Evolutionary conservation across 2,113 vertebrate genomes (phyloP).

Genomic region (Pteronura brasiliensis): DNA sequence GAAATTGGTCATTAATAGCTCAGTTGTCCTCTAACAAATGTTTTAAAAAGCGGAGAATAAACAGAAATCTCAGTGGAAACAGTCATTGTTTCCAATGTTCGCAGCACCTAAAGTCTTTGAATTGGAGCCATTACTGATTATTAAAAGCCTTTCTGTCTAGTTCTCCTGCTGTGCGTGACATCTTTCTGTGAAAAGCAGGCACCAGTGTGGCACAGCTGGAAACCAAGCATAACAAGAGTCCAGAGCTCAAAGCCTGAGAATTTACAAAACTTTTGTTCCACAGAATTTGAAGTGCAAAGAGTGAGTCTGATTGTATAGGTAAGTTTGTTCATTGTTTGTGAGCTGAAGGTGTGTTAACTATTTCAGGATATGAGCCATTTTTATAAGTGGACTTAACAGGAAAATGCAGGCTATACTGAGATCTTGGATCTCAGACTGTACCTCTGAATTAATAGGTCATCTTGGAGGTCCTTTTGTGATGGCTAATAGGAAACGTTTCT

Average conservation of each 20-base stretch:
- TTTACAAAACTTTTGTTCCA: neutral
- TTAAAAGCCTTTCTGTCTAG: conserved; percentile 57
- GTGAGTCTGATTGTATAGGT: neutral
- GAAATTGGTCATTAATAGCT: conserved; percentile 60
- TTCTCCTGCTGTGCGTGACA: conserved; percentile 45
- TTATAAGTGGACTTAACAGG: neutral
- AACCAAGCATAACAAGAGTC: neutral
- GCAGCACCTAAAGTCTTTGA: conserved; percentile 36
- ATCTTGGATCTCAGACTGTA: neutral
- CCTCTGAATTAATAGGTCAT: neutral
- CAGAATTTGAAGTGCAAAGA: neutral
- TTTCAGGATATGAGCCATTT: neutral
- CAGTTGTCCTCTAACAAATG: conserved; percentile 42
- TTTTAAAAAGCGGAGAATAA: conserved; percentile 52
- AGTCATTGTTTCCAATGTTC: conserved; percentile 59
- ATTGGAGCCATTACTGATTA: conserved; percentile 59
- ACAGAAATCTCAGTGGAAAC: conserved; percentile 51
- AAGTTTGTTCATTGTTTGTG: neutral
- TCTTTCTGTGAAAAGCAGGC: conserved; percentile 62
- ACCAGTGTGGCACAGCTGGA: conserved; percentile 36
- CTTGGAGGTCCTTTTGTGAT: neutral
- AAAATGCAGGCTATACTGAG: neutral
- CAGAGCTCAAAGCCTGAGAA: neutral
- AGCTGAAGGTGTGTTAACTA: neutral
- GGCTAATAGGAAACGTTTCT: neutral